Evolutionary conservation across 2,888 invertebrate genomes (phyloP), one percentile per base, ranked within the genome.

Genomic region (Junonia oenone): DNA sequence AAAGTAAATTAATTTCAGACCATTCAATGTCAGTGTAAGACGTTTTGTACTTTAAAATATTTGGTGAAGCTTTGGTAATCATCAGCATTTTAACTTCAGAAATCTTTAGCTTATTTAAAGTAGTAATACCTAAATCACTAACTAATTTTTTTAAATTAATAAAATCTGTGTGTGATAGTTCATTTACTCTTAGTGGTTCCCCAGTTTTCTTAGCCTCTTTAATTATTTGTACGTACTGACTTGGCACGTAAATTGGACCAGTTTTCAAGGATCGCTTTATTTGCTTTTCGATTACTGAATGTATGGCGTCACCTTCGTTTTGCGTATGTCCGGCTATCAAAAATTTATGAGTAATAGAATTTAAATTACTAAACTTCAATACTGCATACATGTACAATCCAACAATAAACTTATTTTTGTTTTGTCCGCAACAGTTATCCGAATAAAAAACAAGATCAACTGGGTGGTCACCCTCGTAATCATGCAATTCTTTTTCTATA

Each of bases 231-330:
- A 53, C 8, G 31, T 53, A 52, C 15, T 52, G 52, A 33, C 45
- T 35, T 6, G 14, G 52, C 6, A 52, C 45, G 13, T 52, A 52
- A 33, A 52, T 52, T 52, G 45, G 45, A 31, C 52, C 45, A 9
- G 52, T 26, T 45, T 52, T 52, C 26, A 52, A 52, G n/a, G 45
- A 45, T 8, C 45, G 52, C 29, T 52, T 52, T 27, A 52, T 52
- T 17, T 45, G 33, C 27, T 43, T 52, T 26, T 45, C 52, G 22
- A 51, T 38, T n/a, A 51, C 37, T 19, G 50, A 51, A 38, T 51
- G 50, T 26, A 51, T 17, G 8, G 38, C 13, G 13, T 51, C 50
- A 11, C 38, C 40, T 40, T 51, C 40, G 50, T 51, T 51, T 40
- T 40, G 50, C 11, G 50, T 51, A 13, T 51, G 50, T 13, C 47